A percentile compares a stretch with the other conserved stretches of the same genome.
Conservation (phyloP, 2,113 vertebrate species). For the Tonatia bakeri region DNA sequence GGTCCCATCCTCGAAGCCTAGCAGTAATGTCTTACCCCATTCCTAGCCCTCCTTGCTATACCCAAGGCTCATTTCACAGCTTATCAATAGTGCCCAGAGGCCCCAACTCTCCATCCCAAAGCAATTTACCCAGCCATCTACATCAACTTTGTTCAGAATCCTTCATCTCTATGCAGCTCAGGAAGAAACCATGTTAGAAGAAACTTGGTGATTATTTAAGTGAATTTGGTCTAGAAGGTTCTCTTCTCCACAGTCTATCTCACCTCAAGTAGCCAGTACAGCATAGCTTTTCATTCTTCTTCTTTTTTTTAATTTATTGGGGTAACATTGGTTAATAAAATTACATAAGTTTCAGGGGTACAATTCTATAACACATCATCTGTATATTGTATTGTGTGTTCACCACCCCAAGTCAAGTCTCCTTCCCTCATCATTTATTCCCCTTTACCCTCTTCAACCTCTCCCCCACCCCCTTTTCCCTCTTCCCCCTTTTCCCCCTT, state of each 20-base stretch:
- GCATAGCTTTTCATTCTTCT: neutral
- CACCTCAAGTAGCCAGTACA: neutral
- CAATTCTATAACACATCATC: neutral
- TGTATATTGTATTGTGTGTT: neutral
- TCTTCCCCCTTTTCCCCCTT: neutral
- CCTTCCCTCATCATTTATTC: neutral
- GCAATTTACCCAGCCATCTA: neutral
- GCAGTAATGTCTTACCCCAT: neutral
- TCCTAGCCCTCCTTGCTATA: neutral
- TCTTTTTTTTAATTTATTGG: neutral
- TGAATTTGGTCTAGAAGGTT: constrained; percentile 10
- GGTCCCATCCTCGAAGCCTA: neutral
- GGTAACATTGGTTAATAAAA: neutral
- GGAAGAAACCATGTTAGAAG: neutral
- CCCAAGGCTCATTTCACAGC: neutral
- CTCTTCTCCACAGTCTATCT: neutral
- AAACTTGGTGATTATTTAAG: neutral
- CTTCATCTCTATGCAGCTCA: neutral
- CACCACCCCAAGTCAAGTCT: neutral
- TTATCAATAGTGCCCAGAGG: neutral
- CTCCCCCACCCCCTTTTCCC: neutral
- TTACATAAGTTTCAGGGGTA: neutral
- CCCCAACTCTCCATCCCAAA: neutral
- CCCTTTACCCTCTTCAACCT: neutral
- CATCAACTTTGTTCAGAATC: neutral